Percentiles rank a stretch among this genome's conserved stretches.
Evolutionary conservation across 2,888 invertebrate genomes (phyloP).

Genomic region (Rotaria socialis): DNA sequence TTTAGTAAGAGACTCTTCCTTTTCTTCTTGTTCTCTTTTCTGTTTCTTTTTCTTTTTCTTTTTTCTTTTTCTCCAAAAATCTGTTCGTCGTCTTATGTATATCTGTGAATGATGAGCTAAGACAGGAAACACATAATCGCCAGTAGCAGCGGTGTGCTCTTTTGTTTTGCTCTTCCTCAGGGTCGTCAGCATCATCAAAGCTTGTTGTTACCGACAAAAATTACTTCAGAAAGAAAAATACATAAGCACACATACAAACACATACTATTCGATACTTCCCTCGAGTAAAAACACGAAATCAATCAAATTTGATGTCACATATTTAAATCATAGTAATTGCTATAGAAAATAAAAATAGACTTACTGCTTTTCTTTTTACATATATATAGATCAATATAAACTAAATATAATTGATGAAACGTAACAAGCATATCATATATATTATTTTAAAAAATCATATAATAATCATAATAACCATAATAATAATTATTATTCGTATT

Average conservation of each 20-base stretch:
- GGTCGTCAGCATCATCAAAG: neutral
- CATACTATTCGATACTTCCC: neutral
- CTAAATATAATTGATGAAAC: neutral
- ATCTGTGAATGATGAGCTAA: neutral
- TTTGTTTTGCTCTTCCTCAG: conserved; percentile 25
- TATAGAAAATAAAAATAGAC: neutral
- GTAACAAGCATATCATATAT: neutral
- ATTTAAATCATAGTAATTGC: neutral
- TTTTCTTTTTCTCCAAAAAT: neutral
- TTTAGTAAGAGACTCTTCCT: neutral
- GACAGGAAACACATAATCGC: neutral
- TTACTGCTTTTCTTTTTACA: neutral
- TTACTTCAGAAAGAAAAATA: neutral
- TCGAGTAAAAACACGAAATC: conserved; percentile 18
- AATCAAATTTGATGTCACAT: neutral
- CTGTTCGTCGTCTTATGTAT: neutral
- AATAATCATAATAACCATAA: too few species aligned
- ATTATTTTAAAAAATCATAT: too few species aligned
- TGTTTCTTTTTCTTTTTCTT: neutral
- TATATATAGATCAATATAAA: neutral
- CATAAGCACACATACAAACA: neutral
- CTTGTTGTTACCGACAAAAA: conserved; percentile 6
- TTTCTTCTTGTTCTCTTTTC: neutral
- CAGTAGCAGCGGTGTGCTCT: conserved; percentile 17
- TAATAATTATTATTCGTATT: neutral